Conservation (phyloP, 2,113 vertebrate genomes). For the Mungos mungo region DNA sequence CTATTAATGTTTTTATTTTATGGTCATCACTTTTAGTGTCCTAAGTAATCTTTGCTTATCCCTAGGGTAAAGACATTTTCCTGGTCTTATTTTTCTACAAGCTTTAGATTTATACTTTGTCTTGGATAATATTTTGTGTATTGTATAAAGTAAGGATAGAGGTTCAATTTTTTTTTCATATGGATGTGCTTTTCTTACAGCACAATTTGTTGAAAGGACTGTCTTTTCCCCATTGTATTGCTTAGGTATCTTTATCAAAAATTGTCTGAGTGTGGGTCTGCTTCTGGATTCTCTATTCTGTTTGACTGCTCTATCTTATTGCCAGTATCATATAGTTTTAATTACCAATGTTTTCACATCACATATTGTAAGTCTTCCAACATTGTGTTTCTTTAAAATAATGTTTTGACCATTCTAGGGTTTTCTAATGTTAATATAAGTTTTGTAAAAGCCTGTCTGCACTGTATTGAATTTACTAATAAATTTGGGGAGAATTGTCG, state of each 20-base stretch:
- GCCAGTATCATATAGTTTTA: background rate
- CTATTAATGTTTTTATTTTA: background rate
- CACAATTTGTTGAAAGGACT: background rate
- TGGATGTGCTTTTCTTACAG: background rate
- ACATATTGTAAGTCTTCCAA: background rate
- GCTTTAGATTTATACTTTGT: background rate
- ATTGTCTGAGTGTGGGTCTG: background rate
- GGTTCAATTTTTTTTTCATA: background rate
- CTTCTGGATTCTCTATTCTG: background rate
- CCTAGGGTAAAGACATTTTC: background rate
- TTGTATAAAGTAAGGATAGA: background rate
- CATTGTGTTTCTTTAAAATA: background rate
- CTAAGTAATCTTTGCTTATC: background rate
- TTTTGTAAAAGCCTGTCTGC: background rate
- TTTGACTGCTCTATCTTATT: background rate
- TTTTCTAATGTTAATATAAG: background rate
- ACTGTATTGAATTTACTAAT: background rate
- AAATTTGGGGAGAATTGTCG: background rate
- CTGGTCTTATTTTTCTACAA: background rate
- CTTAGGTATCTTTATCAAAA: background rate
- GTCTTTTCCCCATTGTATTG: background rate
- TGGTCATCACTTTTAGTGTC: background rate
- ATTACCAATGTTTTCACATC: background rate
- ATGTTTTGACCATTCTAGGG: background rate
- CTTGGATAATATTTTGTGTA: background rate